Evolutionary conservation across 2,888 invertebrate species (phyloP).

Genomic region (Drosophila demipolita): DNA sequence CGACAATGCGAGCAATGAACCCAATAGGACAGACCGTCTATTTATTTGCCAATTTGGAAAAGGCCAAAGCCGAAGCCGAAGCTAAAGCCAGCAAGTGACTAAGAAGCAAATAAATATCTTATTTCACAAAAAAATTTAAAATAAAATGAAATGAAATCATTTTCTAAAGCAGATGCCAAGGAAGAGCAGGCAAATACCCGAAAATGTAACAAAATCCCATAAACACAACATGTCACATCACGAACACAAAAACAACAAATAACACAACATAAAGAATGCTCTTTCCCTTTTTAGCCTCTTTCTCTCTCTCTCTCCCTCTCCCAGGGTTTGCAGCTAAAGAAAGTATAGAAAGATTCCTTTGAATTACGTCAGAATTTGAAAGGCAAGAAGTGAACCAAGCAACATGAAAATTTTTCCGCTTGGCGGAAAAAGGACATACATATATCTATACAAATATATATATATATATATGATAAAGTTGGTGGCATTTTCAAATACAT

Average conservation of each 20-base stretch:
- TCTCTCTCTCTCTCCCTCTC: background rate
- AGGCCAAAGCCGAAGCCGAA: constrained; percentile 40
- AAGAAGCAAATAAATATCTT: constrained; percentile 79
- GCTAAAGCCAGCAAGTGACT: constrained; percentile 40
- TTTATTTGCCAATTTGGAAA: constrained; percentile 79
- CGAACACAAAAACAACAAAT: constrained; percentile 19
- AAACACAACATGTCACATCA: constrained; percentile 80
- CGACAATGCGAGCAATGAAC: constrained; percentile 32
- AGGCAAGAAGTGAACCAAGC: constrained; percentile 28
- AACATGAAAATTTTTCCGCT: constrained; percentile 30
- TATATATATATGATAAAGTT: constrained; percentile 23
- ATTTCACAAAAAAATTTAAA: constrained; percentile 67
- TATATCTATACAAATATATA: background rate
- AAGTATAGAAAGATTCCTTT: constrained; percentile 48
- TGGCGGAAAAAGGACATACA: constrained; percentile 7
- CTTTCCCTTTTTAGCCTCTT: background rate
- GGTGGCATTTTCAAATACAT: constrained; percentile 56
- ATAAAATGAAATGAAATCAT: constrained; percentile 74
- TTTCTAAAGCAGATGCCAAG: constrained; percentile 50
- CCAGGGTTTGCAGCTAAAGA: constrained; percentile 26
- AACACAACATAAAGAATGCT: constrained; percentile 14
- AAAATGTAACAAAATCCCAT: constrained; percentile 75
- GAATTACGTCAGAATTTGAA: constrained; percentile 60
- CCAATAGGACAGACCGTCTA: constrained; percentile 45
- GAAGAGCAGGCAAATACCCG: constrained; percentile 29